Evolutionary conservation across 2,797 vertebrate species (phyloP), one percentile per base, ranked within the genome.

Genomic region (Euphonia xanthogaster): DNA sequence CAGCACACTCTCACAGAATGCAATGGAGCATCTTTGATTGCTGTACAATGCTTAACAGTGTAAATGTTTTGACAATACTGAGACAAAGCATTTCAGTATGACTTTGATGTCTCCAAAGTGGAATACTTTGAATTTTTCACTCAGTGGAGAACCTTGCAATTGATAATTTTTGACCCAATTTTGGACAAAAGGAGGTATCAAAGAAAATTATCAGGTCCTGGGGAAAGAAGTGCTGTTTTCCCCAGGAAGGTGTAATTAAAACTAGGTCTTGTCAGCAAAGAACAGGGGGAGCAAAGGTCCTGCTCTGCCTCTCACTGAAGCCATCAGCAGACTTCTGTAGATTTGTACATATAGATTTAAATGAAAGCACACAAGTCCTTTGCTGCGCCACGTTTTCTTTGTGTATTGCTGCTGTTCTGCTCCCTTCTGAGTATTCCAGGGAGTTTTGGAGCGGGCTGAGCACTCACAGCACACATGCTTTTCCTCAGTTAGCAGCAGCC

Each of bases 11-110:
- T 77, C 76, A 75, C 51, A 51, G 58, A 90, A 91, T 55, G 78
- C 78, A 86, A 10, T 1, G 55, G 31, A 31, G 62, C 66, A 68
- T 80, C 68, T 85, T 58, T 88, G 83, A 90, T 71, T 82, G 68
- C 57, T 77, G 58, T 20, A 22, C 39, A 80, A 83, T 9, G 17
- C 50, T 81, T 82, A 92, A 86, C 12, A 6, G 13, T 61, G 15
- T 88, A 89, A 93, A 91, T 75, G 44, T 90, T 96, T 89, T 94
- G 86, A 94, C 84, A 90, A 51, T 45, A 73, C 37, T 12, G 58
- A 95, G 51, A 88, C 66, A 88, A 88, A 95, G 82, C 20, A 53
- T 77, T 93, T 86, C 54, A 75, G 24, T 72, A 24, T 48, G 50
- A 88, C 68, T 96, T 92, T 66, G 65, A 86, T 78, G 71, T 81